A percentile compares a stretch with the other conserved stretches of the same genome.
These are phyloP conservation scores for Onychomys arenicola DNA, from an alignment of 2,797 vertebrate species.

Conservation along the genomic window DNA sequence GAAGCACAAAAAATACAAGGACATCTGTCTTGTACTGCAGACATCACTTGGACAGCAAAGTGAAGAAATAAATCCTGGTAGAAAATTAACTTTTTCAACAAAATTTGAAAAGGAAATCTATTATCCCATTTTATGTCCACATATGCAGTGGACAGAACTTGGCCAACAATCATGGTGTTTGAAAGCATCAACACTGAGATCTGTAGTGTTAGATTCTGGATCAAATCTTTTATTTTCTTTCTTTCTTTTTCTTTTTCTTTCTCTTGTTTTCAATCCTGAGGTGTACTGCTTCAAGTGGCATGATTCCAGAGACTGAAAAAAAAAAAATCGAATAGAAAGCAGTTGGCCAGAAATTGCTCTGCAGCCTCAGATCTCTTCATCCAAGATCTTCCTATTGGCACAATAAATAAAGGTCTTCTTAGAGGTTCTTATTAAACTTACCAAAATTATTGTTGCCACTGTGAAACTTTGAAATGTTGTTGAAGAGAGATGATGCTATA, in stretches of 20 bases:
- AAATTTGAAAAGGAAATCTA: slow-evolving; percentile 38
- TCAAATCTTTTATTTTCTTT: not conserved
- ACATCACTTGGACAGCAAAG: not conserved
- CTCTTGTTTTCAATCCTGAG: not conserved
- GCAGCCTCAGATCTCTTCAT: not conserved
- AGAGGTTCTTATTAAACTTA: slow-evolving; percentile 30
- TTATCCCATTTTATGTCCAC: slow-evolving; percentile 12
- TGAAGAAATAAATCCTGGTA: not conserved
- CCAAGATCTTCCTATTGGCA: not conserved
- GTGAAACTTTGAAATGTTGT: slow-evolving; percentile 19
- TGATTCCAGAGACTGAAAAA: not conserved
- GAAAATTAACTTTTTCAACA: slow-evolving; percentile 23
- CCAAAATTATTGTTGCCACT: not conserved
- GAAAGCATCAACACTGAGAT: slow-evolving; percentile 8
- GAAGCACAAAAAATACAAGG: not conserved
- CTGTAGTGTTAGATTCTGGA: slow-evolving; percentile 17
- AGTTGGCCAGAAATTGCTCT: not conserved
- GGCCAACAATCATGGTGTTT: not conserved
- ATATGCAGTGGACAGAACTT: not conserved
- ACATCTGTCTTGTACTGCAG: not conserved
- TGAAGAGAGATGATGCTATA: slow-evolving; percentile 12
- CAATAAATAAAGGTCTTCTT: slow-evolving; percentile 32
- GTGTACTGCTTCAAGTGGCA: not conserved
- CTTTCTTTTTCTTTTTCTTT: not conserved
- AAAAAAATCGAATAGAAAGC: slow-evolving; percentile 33